Evolutionary conservation across 2,888 invertebrate species (phyloP).

Genomic region (Catocala sponsa): DNA sequence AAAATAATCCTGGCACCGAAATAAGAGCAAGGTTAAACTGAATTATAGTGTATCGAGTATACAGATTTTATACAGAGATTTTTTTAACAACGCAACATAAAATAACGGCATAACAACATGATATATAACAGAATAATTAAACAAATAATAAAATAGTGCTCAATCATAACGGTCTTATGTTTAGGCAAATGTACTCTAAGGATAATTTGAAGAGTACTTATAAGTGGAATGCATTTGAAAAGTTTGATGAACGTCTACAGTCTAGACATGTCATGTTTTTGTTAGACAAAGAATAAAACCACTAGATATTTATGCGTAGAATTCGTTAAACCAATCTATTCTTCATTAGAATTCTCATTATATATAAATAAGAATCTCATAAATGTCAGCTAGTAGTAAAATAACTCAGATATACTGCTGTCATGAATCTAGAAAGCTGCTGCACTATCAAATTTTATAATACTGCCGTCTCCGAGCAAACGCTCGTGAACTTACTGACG

Average conservation of each 20-base stretch:
- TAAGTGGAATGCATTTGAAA: slow-evolving; percentile 21
- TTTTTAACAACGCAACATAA: too few relatives aligned
- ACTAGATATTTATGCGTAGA: slow-evolving; percentile 12
- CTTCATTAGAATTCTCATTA: slow-evolving; percentile 36
- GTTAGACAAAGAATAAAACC: slow-evolving; percentile 20
- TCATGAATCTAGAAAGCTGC: slow-evolving; percentile 27
- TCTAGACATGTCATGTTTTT: slow-evolving; percentile 15
- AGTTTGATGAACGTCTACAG: slow-evolving; percentile 41
- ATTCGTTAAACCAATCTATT: slow-evolving; percentile 20
- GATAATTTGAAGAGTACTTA: slow-evolving; percentile 22
- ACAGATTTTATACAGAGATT: background rate
- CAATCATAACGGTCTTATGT: background rate
- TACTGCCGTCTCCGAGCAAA: slow-evolving; percentile 22
- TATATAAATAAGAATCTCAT: slow-evolving; percentile 39
- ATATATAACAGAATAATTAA: too few relatives aligned
- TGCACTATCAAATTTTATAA: slow-evolving; percentile 27
- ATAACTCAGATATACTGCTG: slow-evolving; percentile 25
- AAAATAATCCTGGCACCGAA: slow-evolving; percentile 32
- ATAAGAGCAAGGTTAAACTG: slow-evolving; percentile 25
- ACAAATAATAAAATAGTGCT: too few relatives aligned
- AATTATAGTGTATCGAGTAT: slow-evolving; percentile 17
- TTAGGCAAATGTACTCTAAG: slow-evolving; percentile 8
- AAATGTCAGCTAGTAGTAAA: slow-evolving; percentile 34
- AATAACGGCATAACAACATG: too few relatives aligned
- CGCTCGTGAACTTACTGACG: slow-evolving; percentile 10